These are phyloP conservation scores for Hirtodrosophila trivittata DNA, from an alignment of 2,888 invertebrate genomes.

Conservation along the genomic window DNA sequence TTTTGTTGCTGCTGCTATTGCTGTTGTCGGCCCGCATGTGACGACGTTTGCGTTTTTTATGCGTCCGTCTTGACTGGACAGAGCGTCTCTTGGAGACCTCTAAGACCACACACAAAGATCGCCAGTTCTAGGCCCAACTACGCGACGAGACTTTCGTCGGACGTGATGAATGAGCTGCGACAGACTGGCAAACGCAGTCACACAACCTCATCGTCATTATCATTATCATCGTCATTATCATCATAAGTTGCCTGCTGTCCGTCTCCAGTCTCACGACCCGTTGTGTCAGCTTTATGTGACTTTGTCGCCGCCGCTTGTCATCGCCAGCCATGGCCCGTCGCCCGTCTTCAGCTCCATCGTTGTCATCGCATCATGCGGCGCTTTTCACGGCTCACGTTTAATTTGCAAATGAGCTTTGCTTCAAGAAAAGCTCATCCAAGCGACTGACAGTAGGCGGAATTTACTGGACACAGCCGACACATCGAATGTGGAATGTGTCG, in stretches of 20 bases:
- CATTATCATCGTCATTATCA: constrained; percentile 15
- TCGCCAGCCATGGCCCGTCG: constrained; percentile 19
- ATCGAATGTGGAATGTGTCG: constrained; percentile 41
- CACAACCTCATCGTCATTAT: constrained; percentile 39
- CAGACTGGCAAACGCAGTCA: constrained; percentile 27
- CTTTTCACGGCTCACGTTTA: constrained; percentile 59
- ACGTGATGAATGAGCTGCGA: constrained; percentile 71
- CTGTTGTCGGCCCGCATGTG: constrained; percentile 48
- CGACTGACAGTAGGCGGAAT: constrained; percentile 56
- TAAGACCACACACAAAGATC: constrained; percentile 51
- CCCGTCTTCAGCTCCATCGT: not conserved
- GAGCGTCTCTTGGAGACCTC: too few relatives aligned
- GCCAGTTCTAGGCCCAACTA: constrained; percentile 28
- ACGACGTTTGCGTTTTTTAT: constrained; percentile 71
- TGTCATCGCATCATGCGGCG: constrained; percentile 18
- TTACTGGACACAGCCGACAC: constrained; percentile 32
- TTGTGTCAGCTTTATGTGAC: constrained; percentile 73
- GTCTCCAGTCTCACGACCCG: constrained; percentile 25
- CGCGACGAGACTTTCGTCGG: constrained; percentile 52
- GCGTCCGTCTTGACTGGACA: constrained; percentile 43
- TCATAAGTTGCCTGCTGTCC: constrained; percentile 32
- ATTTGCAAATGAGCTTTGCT: constrained; percentile 73
- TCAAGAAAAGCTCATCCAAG: constrained; percentile 43
- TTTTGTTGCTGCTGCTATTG: constrained; percentile 14
- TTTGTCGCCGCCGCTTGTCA: constrained; percentile 66